phyloP scores from a whole-genome alignment of 1,140 invertebrate genomes.

The Bacillus rossius region DNA sequence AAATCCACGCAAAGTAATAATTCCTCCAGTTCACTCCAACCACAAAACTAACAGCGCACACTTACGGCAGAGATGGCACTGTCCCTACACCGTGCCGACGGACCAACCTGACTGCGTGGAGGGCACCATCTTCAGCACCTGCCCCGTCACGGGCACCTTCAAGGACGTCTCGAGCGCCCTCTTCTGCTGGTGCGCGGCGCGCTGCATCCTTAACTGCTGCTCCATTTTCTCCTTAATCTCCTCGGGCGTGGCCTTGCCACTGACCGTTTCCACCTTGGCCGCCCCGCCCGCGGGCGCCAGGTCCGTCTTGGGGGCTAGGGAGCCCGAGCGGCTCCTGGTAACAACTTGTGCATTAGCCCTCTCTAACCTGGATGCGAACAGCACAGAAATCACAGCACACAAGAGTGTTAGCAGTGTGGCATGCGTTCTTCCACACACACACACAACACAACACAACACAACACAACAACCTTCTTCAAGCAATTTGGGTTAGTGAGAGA shows the following conservation, averaged over 20 bases:
- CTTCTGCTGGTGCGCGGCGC: slow-evolving; percentile 83
- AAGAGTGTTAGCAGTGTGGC: slow-evolving; percentile 7
- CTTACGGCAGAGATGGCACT: too few relatives aligned
- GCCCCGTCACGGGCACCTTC: slow-evolving; percentile 30
- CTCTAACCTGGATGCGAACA: slow-evolving; percentile 33
- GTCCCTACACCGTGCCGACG: too few relatives aligned
- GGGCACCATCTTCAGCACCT: slow-evolving; percentile 50
- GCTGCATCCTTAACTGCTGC: slow-evolving; percentile 77
- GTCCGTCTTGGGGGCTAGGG: slow-evolving; percentile 43
- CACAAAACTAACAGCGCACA: too few relatives aligned
- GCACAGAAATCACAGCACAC: not conserved
- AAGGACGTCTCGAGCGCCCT: slow-evolving; percentile 50
- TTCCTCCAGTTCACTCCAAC: too few relatives aligned
- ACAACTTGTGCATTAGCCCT: slow-evolving; percentile 61
- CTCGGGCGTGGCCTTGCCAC: slow-evolving; percentile 58
- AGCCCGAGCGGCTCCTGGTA: slow-evolving; percentile 65
- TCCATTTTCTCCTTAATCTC: slow-evolving; percentile 91
- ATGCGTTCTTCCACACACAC: not conserved
- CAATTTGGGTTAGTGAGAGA: not conserved
- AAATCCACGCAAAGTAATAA: too few relatives aligned
- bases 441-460: too few relatives aligned
- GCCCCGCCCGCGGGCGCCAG: not conserved
- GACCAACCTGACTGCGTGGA: slow-evolving; percentile 47
- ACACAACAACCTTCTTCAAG: too few relatives aligned
- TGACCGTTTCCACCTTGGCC: slow-evolving; percentile 32